Evolutionary conservation across 2,888 invertebrate genomes (phyloP).

Genomic region (Syrphus vitripennis): DNA sequence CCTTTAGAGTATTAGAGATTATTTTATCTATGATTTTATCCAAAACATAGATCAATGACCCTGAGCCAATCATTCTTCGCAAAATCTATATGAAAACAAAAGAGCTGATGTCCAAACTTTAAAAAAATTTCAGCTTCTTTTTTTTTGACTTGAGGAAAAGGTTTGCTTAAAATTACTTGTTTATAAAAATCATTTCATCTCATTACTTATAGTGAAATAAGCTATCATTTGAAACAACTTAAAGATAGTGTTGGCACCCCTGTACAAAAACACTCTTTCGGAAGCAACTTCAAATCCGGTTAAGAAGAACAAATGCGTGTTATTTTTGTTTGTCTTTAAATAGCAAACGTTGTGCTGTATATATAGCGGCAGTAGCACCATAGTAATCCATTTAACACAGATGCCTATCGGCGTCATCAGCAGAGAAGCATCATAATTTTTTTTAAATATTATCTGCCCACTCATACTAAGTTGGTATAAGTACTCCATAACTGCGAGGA

Average conservation of each 20-base stretch:
- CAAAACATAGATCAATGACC: too few relatives aligned
- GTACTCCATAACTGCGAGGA: background rate
- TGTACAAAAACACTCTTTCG: background rate
- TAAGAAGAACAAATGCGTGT: constrained; percentile 57
- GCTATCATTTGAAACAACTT: too few relatives aligned
- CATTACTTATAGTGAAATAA: too few relatives aligned
- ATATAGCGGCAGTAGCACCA: background rate
- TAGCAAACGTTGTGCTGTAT: background rate
- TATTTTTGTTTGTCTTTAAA: constrained; percentile 30
- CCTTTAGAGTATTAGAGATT: too few relatives aligned
- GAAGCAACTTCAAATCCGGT: constrained; percentile 59
- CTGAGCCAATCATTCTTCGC: background rate
- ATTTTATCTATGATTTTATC: too few relatives aligned
- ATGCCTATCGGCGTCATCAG: constrained; percentile 66
- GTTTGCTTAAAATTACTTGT: too few relatives aligned
- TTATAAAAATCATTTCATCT: too few relatives aligned
- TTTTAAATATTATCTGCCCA: constrained; percentile 48
- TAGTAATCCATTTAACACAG: constrained; percentile 57
- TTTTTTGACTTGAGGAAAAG: too few relatives aligned
- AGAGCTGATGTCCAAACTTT: too few relatives aligned
- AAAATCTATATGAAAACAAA: background rate
- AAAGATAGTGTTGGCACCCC: background rate
- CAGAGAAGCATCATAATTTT: constrained; percentile 24
- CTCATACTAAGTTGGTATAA: background rate
- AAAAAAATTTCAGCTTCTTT: too few relatives aligned